Evolutionary conservation across 2,797 vertebrate species (phyloP).

Genomic region (Lateolabrax maculatus): DNA sequence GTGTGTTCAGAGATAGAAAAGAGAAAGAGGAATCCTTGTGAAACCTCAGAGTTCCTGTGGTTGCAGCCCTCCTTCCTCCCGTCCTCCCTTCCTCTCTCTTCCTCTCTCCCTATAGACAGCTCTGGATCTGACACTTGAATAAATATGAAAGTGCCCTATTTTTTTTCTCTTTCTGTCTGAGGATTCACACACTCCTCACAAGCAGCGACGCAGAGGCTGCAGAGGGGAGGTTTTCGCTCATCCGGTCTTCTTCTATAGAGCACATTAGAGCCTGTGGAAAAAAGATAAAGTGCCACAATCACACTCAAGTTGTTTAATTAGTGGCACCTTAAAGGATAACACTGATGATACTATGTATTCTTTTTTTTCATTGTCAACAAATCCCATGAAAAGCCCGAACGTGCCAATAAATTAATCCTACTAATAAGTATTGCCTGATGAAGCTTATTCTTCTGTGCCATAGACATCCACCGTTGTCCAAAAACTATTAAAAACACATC

Average conservation of each 20-base stretch:
- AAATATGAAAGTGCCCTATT: slow-evolving; percentile 85
- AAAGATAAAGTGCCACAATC: slow-evolving; percentile 32
- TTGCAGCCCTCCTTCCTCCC: slow-evolving; percentile 68
- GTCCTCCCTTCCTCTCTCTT: slow-evolving; percentile 48
- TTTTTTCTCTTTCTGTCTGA: slow-evolving; percentile 76
- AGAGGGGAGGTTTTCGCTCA: slow-evolving; percentile 48
- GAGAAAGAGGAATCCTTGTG: slow-evolving; percentile 62
- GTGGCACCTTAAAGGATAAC: slow-evolving; percentile 18
- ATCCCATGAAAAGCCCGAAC: neutral
- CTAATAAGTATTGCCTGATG: slow-evolving; percentile 3
- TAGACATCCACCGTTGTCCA: neutral
- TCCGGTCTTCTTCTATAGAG: slow-evolving; percentile 27
- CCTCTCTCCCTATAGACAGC: slow-evolving; percentile 71
- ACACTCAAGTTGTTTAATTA: slow-evolving; percentile 36
- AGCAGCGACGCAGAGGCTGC: slow-evolving; percentile 47
- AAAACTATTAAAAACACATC: neutral
- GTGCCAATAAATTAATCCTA: neutral
- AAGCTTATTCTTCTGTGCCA: neutral
- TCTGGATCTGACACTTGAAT: slow-evolving; percentile 83
- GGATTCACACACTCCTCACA: slow-evolving; percentile 64
- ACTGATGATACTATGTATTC: neutral
- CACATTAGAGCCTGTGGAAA: slow-evolving; percentile 34
- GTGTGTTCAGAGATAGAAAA: slow-evolving; percentile 43
- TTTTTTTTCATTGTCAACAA: neutral
- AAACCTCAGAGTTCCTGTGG: slow-evolving; percentile 73